Percentiles rank a stretch among this genome's conserved stretches.
These are phyloP conservation scores for Allacma fusca DNA, from an alignment of 2,888 invertebrate species.

Conservation along the genomic window DNA sequence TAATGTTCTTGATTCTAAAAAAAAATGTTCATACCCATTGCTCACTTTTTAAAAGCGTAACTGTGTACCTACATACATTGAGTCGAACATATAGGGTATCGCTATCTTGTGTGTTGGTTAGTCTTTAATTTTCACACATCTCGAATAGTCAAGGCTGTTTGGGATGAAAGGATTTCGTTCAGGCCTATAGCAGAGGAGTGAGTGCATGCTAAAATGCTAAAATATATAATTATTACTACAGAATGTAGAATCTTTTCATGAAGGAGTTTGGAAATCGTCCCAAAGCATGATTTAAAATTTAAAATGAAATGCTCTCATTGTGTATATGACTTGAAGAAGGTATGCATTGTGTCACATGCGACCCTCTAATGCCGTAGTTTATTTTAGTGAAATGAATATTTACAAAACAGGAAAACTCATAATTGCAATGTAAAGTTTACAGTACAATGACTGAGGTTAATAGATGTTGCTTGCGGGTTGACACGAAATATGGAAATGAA, in stretches of 20 bases:
- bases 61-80: too few species aligned
- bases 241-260: too few species aligned
- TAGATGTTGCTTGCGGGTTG: neutral
- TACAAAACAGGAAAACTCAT: neutral
- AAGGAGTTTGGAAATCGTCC: neutral
- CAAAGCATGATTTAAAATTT: neutral
- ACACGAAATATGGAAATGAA: slow-evolving; percentile 17
- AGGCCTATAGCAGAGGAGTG: neutral
- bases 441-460: slow-evolving; percentile 8
- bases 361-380: neutral
- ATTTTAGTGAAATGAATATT: neutral
- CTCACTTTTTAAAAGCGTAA: too few species aligned
- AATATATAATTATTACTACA: too few species aligned
- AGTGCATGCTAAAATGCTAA: too few species aligned
- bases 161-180: neutral
- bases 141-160: neutral
- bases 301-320: slow-evolving; percentile 7
- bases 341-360: neutral
- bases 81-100: too few species aligned
- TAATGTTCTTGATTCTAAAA: too few species aligned
- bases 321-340: neutral
- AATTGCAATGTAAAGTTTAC: neutral
- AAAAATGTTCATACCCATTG: neutral
- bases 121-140: neutral
- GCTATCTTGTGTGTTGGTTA: too few species aligned